phyloP scores from a whole-genome alignment of 1,140 invertebrate species.

The Camponotus pennsylvanicus region DNA sequence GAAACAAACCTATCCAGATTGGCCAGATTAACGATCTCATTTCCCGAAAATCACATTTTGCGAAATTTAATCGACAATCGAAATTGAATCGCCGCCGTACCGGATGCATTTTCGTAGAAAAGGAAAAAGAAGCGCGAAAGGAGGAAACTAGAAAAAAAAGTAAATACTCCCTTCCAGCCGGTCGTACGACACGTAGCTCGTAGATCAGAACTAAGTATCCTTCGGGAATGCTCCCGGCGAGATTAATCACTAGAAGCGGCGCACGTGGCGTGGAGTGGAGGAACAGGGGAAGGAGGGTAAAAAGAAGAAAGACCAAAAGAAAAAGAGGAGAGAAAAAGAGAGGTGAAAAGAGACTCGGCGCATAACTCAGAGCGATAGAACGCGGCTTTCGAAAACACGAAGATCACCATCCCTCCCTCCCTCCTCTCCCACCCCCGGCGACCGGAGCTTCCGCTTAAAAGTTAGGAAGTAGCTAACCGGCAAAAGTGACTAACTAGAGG shows the following conservation, averaged over 20 bases:
- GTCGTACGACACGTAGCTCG: constrained; percentile 75
- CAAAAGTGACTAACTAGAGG: constrained; percentile 82
- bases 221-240: constrained; percentile 80
- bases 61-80: constrained; percentile 49
- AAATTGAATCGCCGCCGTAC: constrained; percentile 20
- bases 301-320: constrained; percentile 33
- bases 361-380: constrained; percentile 78
- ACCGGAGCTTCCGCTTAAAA: constrained; percentile 76
- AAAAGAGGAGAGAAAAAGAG: not conserved
- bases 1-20: constrained; percentile 52
- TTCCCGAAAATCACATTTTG: constrained; percentile 49
- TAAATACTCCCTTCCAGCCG: constrained; percentile 20
- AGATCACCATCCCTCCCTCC: constrained; percentile 65
- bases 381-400: constrained; percentile 79
- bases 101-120: not conserved
- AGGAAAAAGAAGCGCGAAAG: not conserved
- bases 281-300: constrained; percentile 14
- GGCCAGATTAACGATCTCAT: constrained; percentile 15
- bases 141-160: constrained; percentile 28
- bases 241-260: constrained; percentile 80
- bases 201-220: constrained; percentile 83
- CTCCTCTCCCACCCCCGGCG: not conserved
- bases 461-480: constrained; percentile 74
- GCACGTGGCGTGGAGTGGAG: constrained; percentile 50
- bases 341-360: constrained; percentile 13